Conservation (phyloP, 2,888 invertebrate genomes). For the Plusia festucae region DNA sequence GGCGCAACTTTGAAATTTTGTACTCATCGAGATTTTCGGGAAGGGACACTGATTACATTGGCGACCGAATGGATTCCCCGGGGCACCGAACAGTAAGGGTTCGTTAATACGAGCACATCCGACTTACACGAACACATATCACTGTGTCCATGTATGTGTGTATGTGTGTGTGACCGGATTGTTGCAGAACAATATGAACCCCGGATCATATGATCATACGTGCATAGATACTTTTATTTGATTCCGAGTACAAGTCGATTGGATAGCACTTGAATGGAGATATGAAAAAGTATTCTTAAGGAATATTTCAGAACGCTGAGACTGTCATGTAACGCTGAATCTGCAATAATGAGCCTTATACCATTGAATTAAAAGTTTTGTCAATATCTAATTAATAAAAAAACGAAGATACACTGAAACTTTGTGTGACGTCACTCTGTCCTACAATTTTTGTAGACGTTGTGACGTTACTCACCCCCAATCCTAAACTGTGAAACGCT, state of each 20-base stretch:
- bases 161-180: conserved; percentile 15
- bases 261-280: conserved; percentile 9
- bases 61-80: conserved; percentile 54
- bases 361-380: not conserved
- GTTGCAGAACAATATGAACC: not conserved
- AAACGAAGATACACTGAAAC: too few species aligned
- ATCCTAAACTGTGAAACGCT: too few species aligned
- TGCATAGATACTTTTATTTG: conserved; percentile 7
- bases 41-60: conserved; percentile 59
- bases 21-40: conserved; percentile 57
- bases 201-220: not conserved
- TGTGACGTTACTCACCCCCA: too few species aligned
- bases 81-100: conserved; percentile 55
- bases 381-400: too few species aligned
- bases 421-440: too few species aligned
- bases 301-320: not conserved
- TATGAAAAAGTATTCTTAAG: not conserved
- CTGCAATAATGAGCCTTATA: not conserved
- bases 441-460: too few species aligned
- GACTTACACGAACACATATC: conserved; percentile 36
- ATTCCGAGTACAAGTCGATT: conserved; percentile 3
- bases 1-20: conserved; percentile 60
- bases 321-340: not conserved
- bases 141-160: not conserved
- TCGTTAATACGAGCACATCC: conserved; percentile 55